Base-by-base conservation (phyloP, 2,113 vertebrate genomes). In the Muscicapa adusta region DNA sequence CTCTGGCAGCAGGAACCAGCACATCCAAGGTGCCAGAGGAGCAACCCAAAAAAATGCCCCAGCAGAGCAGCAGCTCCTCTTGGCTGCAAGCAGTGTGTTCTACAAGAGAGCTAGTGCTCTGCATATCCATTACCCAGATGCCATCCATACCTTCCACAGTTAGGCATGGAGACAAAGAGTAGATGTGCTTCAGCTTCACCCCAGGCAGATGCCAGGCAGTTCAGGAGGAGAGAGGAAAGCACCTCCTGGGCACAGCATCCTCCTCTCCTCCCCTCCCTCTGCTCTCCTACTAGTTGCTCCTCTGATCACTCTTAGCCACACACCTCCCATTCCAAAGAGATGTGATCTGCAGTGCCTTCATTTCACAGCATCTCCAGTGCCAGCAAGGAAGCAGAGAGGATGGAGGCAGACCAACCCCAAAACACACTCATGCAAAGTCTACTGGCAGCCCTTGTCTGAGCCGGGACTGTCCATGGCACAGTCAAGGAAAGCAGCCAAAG, bases 401-500 rank as follows among this genome's bases (percentile, higher is more conserved):
- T 24, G 17, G 34, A 53, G 45, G 23, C 18, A 90, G 63, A 70
- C 29, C 33, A 51, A 31, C 9, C 9, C 45, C 23, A 53, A 9
- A 86, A 33, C 0, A 1, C 36, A 42, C 25, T 43, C 5, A 5
- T 6, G 15, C 17, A 14, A 48, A 66, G 36, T 73, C 62, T 73
- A 14, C 31, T 66, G 62, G 51, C 78, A 88, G 61, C 38, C 43
- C 26, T 70, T 31, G 10, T 20, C 40, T 28, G 70, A 72, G 57
- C 28, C 4, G 1, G 26, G 42, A 38, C 47, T 42, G 34, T 12
- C 38, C 0, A 0, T 28, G 28, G 33, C 63, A 74, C 42, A 47
- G 28, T 12, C 0, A 0, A 47, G 36, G 62, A 45, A 56, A 22
- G 72, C 67, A 79, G 70, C 24, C 34, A 34, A 48, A 80, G 25